These are phyloP conservation scores for Hepsetus odoe DNA, from an alignment of 2,113 vertebrate species.

Conservation along the genomic window DNA sequence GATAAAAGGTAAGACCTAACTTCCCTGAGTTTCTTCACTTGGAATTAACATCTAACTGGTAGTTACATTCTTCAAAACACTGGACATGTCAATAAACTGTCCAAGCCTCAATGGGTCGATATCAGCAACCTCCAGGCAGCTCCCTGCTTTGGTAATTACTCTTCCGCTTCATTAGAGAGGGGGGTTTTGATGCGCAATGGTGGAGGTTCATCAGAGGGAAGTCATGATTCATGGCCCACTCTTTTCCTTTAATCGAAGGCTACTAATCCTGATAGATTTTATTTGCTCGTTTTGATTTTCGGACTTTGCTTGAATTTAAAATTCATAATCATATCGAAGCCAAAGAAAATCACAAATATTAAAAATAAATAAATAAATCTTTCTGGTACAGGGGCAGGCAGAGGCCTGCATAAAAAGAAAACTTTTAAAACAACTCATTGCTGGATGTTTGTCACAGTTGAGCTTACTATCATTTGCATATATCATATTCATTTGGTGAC, in stretches of 20 bases:
- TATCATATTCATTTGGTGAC: too few relatives aligned
- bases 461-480: too few relatives aligned
- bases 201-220: conserved; percentile 32
- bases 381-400: too few relatives aligned
- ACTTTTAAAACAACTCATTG: too few relatives aligned
- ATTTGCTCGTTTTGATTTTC: conserved; percentile 20
- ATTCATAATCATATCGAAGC: neutral
- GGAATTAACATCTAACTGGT: conserved; percentile 25
- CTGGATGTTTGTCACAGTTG: too few relatives aligned
- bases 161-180: conserved; percentile 49
- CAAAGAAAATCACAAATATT: too few relatives aligned
- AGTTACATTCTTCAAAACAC: conserved; percentile 38
- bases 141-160: conserved; percentile 49
- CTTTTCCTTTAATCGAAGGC: conserved; percentile 49
- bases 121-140: conserved; percentile 19
- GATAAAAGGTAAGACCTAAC: neutral
- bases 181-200: conserved; percentile 33
- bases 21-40: neutral
- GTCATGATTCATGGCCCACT: conserved; percentile 28
- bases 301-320: neutral
- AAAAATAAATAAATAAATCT: too few relatives aligned
- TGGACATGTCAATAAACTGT: conserved; percentile 35
- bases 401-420: too few relatives aligned
- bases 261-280: conserved; percentile 38
- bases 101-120: conserved; percentile 22